These are phyloP conservation scores for Colaptes auratus DNA, from an alignment of 2,113 vertebrate species.

Conservation along the genomic window DNA sequence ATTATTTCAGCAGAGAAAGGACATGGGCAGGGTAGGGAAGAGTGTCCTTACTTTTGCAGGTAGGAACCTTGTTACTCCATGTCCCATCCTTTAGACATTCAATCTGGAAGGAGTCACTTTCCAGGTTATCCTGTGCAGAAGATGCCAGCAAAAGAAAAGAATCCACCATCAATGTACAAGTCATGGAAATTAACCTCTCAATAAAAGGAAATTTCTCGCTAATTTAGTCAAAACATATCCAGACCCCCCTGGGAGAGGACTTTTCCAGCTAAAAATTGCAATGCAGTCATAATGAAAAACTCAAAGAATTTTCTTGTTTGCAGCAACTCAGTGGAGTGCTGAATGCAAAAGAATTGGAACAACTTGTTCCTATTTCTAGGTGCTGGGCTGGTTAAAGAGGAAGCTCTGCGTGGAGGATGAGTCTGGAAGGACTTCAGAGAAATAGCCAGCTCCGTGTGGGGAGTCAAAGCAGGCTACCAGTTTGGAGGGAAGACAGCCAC, in stretches of 20 bases:
- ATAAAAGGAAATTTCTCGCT: background rate
- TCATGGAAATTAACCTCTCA: background rate
- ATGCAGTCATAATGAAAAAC: background rate
- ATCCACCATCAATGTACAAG: background rate
- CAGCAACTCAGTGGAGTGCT: background rate
- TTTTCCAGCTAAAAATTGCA: background rate
- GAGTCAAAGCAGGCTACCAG: constrained; percentile 4
- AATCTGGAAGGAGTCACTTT: constrained; percentile 84
- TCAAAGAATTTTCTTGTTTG: background rate
- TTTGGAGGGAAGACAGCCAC: constrained; percentile 23
- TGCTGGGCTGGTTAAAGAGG: background rate
- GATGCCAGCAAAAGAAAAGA: background rate
- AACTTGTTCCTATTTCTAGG: background rate
- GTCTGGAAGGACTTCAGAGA: constrained; percentile 1
- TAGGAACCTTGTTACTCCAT: constrained; percentile 86
- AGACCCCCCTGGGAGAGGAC: background rate
- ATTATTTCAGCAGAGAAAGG: background rate
- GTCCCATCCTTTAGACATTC: constrained; percentile 86
- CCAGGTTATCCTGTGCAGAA: constrained; percentile 78
- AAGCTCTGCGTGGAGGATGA: background rate
- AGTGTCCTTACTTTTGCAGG: constrained; percentile 87
- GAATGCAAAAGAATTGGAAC: background rate
- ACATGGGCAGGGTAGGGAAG: background rate
- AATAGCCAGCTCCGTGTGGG: background rate
- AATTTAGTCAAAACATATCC: background rate